Base-by-base conservation (phyloP, 2,113 vertebrate species). In the Ammodytes marinus region DNA sequence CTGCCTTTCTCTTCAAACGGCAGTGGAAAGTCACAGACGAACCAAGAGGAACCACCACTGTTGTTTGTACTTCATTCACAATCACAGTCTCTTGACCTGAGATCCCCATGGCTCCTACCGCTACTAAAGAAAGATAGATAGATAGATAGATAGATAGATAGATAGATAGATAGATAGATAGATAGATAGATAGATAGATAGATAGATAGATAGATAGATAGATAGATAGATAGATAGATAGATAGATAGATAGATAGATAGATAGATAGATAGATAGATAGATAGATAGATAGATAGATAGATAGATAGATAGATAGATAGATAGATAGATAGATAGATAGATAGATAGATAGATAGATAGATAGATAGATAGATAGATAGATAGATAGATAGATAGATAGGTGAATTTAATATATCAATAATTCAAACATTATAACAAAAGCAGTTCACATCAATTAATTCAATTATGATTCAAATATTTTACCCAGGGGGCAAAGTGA, bases 11-110 rank as follows among this genome's bases (percentile, higher is more conserved):
- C 0, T 0, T 10, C 5, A 95, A 52, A 7, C 5, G 1, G 43
- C 95, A 94, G 12, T 0, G 7, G 13, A 95, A 52, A 50, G 0
- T 70, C 15, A 89, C 67, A 35, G 60, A 45, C 12, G 69, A 69
- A 3, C 86, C 93, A 9, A 10, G 1, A 0, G 0, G 4, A 65
- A 70, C 66, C 0, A 2, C 0, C 9, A 19, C 14, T 3, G 0
- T 8, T 1, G 0, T 6, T 0, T 19, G 17, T 0, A 2, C n/a
- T 10, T 82, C 17, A 64, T 47, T 13, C 55, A 93, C 42, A 0
- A 1, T 43, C 27, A 91, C 49, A 0, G 0, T 0, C 3, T 0
- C 2, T 6, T 55, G 13, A 37, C 2, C 37, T 0, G 63, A 57
- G 2, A 27, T 46, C 55, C 8, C 60, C 81, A 84, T 35, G 11